These are phyloP conservation scores for Oryzias celebensis DNA, from an alignment of 2,113 vertebrate genomes.

Conservation along the genomic window DNA sequence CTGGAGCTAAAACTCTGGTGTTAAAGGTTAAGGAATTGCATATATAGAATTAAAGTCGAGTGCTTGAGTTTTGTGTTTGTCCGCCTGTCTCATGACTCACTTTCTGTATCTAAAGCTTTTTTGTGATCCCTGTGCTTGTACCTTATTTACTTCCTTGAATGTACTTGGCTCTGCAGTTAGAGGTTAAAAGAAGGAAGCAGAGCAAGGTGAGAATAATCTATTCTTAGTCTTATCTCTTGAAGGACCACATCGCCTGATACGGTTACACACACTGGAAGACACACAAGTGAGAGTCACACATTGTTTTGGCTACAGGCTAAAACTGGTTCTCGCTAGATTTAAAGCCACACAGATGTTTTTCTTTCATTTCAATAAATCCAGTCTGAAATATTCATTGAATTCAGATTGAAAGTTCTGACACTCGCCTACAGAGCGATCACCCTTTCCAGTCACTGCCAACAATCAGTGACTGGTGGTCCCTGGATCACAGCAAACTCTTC, in stretches of 20 bases:
- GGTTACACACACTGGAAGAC: slow-evolving; percentile 13
- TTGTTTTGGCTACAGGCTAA: slow-evolving; percentile 76
- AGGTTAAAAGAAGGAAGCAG: slow-evolving; percentile 39
- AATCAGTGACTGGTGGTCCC: no score
- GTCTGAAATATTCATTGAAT: background rate
- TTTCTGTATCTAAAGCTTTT: background rate
- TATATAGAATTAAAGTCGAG: no score
- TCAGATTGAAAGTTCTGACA: no score
- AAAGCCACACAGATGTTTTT: slow-evolving; percentile 55
- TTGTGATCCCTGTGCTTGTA: background rate
- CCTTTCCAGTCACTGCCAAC: no score
- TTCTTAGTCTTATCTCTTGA: slow-evolving; percentile 56
- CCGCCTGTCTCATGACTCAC: background rate
- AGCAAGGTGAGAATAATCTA: slow-evolving; percentile 53
- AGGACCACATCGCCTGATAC: slow-evolving; percentile 42
- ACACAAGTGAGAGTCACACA: slow-evolving; percentile 55
- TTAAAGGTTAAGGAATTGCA: no score
- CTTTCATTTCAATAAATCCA: slow-evolving; percentile 37
- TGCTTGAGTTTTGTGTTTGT: no score
- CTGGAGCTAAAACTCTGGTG: no score
- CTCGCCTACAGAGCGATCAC: no score
- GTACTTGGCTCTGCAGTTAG: slow-evolving; percentile 39
- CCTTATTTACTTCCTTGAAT: slow-evolving; percentile 35
- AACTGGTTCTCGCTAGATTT: slow-evolving; percentile 75
- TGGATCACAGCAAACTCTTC: no score